Percentiles rank a stretch among this genome's conserved stretches.
phyloP scores from a whole-genome alignment of 1,140 invertebrate genomes.

The Trichonephila clavata region DNA sequence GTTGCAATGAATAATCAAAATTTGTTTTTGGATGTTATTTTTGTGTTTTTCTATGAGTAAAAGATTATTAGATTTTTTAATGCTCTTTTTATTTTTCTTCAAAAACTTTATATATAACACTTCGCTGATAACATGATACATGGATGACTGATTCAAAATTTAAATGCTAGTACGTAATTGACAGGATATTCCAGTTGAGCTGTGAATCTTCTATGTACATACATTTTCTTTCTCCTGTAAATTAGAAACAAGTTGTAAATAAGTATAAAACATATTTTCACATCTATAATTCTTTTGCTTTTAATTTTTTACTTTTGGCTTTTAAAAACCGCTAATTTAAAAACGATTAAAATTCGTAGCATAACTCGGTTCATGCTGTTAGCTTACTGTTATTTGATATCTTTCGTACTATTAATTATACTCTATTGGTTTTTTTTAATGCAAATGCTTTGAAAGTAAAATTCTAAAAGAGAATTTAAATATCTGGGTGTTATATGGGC shows the following conservation, averaged over 20 bases:
- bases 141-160: background rate
- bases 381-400: too few species aligned
- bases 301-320: too few species aligned
- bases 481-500: too few species aligned
- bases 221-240: background rate
- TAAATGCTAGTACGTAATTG: background rate
- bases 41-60: constrained; percentile 22
- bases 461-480: too few species aligned
- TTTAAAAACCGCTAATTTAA: too few species aligned
- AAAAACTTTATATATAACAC: constrained; percentile 5
- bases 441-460: too few species aligned
- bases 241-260: background rate
- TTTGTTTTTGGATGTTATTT: background rate
- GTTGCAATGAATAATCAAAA: constrained; percentile 11
- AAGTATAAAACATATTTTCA: background rate
- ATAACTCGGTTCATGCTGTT: too few species aligned
- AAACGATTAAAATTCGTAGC: too few species aligned
- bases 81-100: constrained; percentile 8
- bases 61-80: background rate
- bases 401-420: too few species aligned
- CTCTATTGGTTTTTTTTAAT: too few species aligned
- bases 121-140: background rate
- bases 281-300: background rate
- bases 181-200: constrained; percentile 21
- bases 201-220: constrained; percentile 20